Percentiles rank a stretch among this genome's conserved stretches.
Evolutionary conservation across 2,797 vertebrate species (phyloP).

Genomic region (Sparus aurata): DNA sequence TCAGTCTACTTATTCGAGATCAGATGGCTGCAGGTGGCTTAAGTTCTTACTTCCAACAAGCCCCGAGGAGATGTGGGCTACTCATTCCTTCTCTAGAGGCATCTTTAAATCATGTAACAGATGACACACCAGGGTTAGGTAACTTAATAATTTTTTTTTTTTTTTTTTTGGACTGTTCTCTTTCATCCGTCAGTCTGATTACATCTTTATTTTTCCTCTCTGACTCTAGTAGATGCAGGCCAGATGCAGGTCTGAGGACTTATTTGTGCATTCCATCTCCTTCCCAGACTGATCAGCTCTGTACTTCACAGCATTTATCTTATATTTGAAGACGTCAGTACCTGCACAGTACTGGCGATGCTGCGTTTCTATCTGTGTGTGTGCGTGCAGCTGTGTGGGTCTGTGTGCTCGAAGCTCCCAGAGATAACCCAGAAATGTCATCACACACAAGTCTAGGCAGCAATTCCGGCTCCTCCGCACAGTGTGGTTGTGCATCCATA

Average conservation of each 20-base stretch:
- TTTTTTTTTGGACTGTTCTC: background rate
- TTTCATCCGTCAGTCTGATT: constrained; percentile 6
- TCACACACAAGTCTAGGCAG: constrained; percentile 68
- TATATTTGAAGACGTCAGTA: constrained; percentile 38
- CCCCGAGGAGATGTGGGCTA: constrained; percentile 32
- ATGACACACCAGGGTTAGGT: constrained; percentile 1
- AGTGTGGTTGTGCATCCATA: constrained; percentile 47
- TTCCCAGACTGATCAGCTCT: constrained; percentile 16
- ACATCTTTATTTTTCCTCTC: background rate
- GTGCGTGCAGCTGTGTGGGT: constrained; percentile 34
- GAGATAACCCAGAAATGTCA: constrained; percentile 86
- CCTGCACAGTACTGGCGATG: background rate
- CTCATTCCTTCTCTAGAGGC: constrained; percentile 38
- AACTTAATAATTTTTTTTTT: constrained; percentile 12
- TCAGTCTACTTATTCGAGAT: constrained; percentile 64
- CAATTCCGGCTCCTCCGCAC: constrained; percentile 46
- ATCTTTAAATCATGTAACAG: constrained; percentile 16
- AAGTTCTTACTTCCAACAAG: constrained; percentile 57
- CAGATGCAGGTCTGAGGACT: constrained; percentile 45
- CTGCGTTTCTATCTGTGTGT: constrained; percentile 5
- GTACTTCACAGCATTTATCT: constrained; percentile 30
- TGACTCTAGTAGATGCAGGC: constrained; percentile 33
- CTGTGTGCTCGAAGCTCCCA: constrained; percentile 59
- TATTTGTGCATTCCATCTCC: constrained; percentile 33
- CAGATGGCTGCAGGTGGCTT: constrained; percentile 66